Base-by-base conservation (phyloP, 2,113 vertebrate genomes). In the Xyrauchen texanus region DNA sequence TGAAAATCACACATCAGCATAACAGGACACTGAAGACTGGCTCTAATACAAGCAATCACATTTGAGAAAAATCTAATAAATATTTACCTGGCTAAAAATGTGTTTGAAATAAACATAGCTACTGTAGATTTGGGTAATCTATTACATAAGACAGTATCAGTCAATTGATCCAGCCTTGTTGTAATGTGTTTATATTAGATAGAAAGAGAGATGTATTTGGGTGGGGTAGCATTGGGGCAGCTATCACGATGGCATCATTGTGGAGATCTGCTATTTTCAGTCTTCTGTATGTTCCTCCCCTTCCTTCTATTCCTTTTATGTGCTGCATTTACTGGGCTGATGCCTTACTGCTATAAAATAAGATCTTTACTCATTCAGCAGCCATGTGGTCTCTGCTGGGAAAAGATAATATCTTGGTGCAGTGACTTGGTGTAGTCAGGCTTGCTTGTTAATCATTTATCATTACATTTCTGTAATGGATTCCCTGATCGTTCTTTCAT, bases 231-330 rank as follows among this genome's bases (percentile, higher is more conserved):
- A 34, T 34, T 3, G 46, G 9, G 68, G 64, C 51, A 47, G 45
- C 42, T 11, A 21, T 69, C 52, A 52, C 49, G 62, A 58, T 80
- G 73, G 72, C 78, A 46, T 80, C 82, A 77, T 80, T 42, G 3
- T 3, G 6, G 6, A 57, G 44, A 58, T 7, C 15, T n/a, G 9
- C 51, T 76, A 67, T 72, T 69, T 76, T 79, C 72, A 80, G 52
- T 58, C 57, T 44, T 44, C 12, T 6, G 6, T 45, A 53, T 15
- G 49, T 64, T 78, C 67, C 42, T 73, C 5, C 64, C 45, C 57
- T 58, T 9, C 15, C 16, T 4, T n/a, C 8, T 61, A 68, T 69
- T 63, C 9, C 77, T 70, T 4, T 62, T 78, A 47, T 66, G 51
- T 45, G 15, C 10, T 55, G 58, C 62, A 34, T 71, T 64, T 52